These are phyloP conservation scores for Mactra quadrangularis DNA, from an alignment of 1,140 invertebrate species.

Conservation along the genomic window DNA sequence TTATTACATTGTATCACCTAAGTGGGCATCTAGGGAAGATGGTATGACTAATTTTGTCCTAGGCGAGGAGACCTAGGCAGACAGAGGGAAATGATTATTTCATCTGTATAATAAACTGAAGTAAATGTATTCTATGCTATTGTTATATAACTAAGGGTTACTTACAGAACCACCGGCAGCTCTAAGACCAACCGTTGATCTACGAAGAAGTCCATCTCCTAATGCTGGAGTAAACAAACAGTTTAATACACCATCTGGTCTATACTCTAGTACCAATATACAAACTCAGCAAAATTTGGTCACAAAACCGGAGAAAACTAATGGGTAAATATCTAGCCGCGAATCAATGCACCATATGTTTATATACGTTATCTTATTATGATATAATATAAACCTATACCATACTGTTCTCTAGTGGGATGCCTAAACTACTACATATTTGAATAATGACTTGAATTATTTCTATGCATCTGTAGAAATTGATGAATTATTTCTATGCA, in stretches of 20 bases:
- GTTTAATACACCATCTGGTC: constrained; percentile 94
- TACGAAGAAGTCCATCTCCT: constrained; percentile 50
- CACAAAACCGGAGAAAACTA: neutral
- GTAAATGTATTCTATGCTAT: too few relatives aligned
- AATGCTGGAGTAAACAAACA: constrained; percentile 48
- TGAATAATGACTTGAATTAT: too few relatives aligned
- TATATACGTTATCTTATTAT: neutral
- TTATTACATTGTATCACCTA: too few relatives aligned
- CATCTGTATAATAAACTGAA: too few relatives aligned
- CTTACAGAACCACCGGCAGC: constrained; percentile 70
- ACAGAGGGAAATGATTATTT: too few relatives aligned
- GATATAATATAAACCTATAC: neutral
- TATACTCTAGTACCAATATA: constrained; percentile 97
- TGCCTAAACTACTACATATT: too few relatives aligned
- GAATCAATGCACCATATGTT: neutral
- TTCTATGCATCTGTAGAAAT: too few relatives aligned
- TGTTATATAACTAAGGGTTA: constrained; percentile 14
- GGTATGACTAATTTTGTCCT: too few relatives aligned
- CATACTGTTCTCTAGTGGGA: constrained; percentile 5
- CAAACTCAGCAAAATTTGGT: constrained; percentile 88
- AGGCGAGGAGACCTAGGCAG: too few relatives aligned
- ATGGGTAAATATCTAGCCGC: constrained; percentile 28
- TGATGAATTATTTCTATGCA: too few relatives aligned
- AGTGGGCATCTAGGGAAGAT: too few relatives aligned
- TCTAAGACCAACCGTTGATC: constrained; percentile 51